These are phyloP conservation scores for Sebastiscus albofasciatus DNA, from an alignment of 2,797 vertebrate species.

Conservation along the genomic window DNA sequence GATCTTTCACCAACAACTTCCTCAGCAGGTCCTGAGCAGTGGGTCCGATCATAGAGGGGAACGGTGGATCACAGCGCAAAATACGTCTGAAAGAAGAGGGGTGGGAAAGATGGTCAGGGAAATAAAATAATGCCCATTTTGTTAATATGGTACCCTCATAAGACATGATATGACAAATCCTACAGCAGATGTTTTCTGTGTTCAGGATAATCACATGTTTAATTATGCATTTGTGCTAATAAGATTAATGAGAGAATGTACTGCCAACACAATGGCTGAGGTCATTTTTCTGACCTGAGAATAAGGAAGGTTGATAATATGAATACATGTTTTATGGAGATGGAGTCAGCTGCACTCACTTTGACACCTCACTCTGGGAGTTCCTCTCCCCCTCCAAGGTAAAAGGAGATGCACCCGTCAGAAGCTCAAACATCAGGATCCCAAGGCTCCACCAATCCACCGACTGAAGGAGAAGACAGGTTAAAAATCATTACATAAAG, in stretches of 20 bases:
- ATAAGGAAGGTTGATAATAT: neutral
- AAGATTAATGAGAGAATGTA: neutral
- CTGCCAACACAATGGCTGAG: neutral
- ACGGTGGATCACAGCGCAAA: constrained; percentile 91
- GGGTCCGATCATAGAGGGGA: constrained; percentile 87
- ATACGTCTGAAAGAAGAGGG: constrained; percentile 83
- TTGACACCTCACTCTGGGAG: constrained; percentile 93
- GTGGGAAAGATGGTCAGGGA: neutral
- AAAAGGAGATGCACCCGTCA: constrained; percentile 94
- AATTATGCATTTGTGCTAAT: neutral
- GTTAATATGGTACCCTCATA: neutral
- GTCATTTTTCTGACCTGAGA: neutral
- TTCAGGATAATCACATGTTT: neutral
- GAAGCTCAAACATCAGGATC: constrained; percentile 92
- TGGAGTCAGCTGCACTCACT: constrained; percentile 77
- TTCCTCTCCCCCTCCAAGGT: constrained; percentile 94
- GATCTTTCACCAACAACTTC: constrained; percentile 91
- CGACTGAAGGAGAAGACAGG: constrained; percentile 74
- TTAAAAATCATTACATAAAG: neutral
- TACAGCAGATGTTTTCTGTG: neutral
- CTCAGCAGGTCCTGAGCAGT: constrained; percentile 90
- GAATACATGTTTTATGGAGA: neutral
- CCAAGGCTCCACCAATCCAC: constrained; percentile 97
- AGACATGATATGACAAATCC: neutral
- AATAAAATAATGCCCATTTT: neutral